Evolutionary conservation across 2,113 vertebrate species (phyloP).

Genomic region (Bostrychus sinensis): DNA sequence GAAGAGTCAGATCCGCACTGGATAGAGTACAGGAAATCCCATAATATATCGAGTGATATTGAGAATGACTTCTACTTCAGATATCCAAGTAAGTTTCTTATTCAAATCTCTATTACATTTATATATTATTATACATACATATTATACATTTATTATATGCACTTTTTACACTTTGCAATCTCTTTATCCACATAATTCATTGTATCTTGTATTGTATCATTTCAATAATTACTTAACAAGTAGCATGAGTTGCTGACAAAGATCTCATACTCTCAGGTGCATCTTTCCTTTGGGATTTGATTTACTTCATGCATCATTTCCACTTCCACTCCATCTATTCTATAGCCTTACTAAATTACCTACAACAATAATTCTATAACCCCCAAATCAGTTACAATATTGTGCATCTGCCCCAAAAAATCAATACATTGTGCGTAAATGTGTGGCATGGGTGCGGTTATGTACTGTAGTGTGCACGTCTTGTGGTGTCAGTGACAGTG

Average conservation of each 20-base stretch:
- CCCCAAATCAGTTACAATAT: too few relatives aligned
- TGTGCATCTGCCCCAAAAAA: not conserved
- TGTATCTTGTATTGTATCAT: not conserved
- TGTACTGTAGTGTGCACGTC: constrained; percentile 1
- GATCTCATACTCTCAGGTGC: constrained; percentile 20
- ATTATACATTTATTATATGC: too few relatives aligned
- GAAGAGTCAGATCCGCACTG: constrained; percentile 79
- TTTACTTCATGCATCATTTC: not conserved
- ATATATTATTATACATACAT: too few relatives aligned
- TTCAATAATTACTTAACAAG: not conserved
- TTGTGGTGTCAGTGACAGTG: constrained; percentile 29
- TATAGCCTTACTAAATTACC: not conserved
- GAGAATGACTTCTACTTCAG: constrained; percentile 97
- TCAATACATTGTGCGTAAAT: not conserved
- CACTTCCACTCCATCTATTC: not conserved
- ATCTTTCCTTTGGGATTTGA: constrained; percentile 11
- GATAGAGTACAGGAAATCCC: constrained; percentile 48
- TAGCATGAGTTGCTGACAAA: constrained; percentile 38
- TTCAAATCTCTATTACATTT: too few relatives aligned
- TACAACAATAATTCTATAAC: not conserved
- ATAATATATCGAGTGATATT: constrained; percentile 82
- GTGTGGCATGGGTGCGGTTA: constrained; percentile 33
- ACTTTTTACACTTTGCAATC: too few relatives aligned
- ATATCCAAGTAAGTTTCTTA: constrained; percentile 92
- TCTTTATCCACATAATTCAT: not conserved